Evolutionary conservation across 2,113 vertebrate genomes (phyloP).

Genomic region (Dendrocopos noguchii): DNA sequence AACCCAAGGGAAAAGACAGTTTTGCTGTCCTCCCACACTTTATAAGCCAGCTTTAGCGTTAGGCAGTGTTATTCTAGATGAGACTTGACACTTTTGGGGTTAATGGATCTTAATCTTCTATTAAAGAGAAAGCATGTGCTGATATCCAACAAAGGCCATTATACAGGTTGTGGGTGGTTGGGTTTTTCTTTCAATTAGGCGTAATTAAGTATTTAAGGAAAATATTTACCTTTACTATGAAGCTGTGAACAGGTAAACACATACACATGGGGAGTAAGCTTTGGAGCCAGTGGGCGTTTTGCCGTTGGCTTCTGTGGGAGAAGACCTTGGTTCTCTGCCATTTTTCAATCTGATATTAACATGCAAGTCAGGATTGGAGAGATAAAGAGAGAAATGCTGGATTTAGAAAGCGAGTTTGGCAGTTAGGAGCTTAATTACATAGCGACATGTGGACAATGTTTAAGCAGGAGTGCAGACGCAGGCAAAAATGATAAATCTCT

Average conservation of each 20-base stretch:
- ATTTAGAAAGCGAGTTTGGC: conserved; percentile 63
- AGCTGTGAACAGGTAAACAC: neutral
- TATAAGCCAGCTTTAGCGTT: conserved; percentile 66
- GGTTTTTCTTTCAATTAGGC: conserved; percentile 11
- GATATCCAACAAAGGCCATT: conserved; percentile 44
- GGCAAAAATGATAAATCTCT: conserved; percentile 56
- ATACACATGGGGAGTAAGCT: neutral
- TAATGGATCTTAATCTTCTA: conserved; percentile 61
- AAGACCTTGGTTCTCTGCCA: neutral
- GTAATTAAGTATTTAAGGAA: conserved; percentile 3
- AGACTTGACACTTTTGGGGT: conserved; percentile 45
- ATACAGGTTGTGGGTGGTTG: neutral
- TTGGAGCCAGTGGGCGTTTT: neutral
- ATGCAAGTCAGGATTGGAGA: conserved; percentile 70
- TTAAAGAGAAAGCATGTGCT: conserved; percentile 18
- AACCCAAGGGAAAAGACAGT: conserved; percentile 75
- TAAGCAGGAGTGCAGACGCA: conserved; percentile 52
- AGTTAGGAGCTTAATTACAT: conserved; percentile 66
- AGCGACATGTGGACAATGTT: conserved; percentile 33
- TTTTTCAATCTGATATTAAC: conserved; percentile 61
- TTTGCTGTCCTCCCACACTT: conserved; percentile 71
- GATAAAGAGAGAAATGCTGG: conserved; percentile 33
- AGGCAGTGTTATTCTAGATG: conserved; percentile 48
- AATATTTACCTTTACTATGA: conserved; percentile 23
- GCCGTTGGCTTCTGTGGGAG: neutral